A percentile compares a stretch with the other conserved stretches of the same genome.
These are phyloP conservation scores for Apamea monoglypha DNA, from an alignment of 2,888 invertebrate species.

Conservation along the genomic window DNA sequence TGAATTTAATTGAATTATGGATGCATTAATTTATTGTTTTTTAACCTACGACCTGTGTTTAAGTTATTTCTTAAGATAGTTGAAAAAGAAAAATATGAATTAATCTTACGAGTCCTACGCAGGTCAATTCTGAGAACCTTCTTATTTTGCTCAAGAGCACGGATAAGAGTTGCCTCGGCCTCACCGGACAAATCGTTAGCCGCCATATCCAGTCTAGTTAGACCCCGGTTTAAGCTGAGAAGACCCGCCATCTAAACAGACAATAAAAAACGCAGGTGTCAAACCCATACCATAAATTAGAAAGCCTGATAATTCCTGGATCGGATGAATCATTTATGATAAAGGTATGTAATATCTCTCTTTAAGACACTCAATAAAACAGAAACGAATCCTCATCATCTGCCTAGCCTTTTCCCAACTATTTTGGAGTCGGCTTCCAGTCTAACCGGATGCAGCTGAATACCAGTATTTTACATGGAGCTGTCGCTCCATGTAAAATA, in stretches of 20 bases:
- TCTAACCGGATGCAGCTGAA: no score
- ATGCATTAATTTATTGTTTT: neutral
- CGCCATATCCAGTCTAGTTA: slow-evolving; percentile 90
- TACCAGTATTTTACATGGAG: no score
- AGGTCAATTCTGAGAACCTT: slow-evolving; percentile 83
- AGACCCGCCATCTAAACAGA: slow-evolving; percentile 86
- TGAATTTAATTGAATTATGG: neutral
- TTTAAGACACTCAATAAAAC: slow-evolving; percentile 41
- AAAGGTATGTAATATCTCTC: slow-evolving; percentile 3
- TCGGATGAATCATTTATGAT: slow-evolving; percentile 25
- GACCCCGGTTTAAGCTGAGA: slow-evolving; percentile 88
- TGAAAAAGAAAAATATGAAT: neutral
- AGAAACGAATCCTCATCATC: neutral
- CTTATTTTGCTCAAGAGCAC: slow-evolving; percentile 81
- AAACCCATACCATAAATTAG: slow-evolving; percentile 38
- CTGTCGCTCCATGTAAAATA: no score
- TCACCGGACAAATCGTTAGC: slow-evolving; percentile 91
- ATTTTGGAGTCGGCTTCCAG: no score
- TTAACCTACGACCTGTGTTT: neutral
- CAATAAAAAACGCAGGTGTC: slow-evolving; percentile 49
- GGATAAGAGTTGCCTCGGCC: slow-evolving; percentile 86
- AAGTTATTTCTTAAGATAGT: neutral
- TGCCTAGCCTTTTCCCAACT: no score
- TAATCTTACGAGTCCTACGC: slow-evolving; percentile 83
- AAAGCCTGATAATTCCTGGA: slow-evolving; percentile 4